Evolutionary conservation across 2,888 invertebrate species (phyloP), one percentile per base, ranked within the genome.

Genomic region (Stictocephala bisonia): DNA sequence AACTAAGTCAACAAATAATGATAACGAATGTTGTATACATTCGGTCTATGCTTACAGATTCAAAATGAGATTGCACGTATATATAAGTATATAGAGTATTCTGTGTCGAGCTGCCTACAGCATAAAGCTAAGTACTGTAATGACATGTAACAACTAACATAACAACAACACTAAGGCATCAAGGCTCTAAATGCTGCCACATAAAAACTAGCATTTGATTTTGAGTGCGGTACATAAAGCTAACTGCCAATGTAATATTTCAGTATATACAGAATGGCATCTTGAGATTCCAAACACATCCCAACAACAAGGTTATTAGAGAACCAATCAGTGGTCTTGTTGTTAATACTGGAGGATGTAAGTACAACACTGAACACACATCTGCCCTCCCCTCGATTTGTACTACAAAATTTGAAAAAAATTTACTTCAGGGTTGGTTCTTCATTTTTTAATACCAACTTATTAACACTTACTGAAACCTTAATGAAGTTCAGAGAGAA

Each of bases 151-250:
- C 60, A 40, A 29, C 22, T 40, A 40, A 29, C 22, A 35, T 60
- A 60, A 40, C 40, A 60, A 44, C 31, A 29, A 60, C 60, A 15
- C 64, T 64, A 64, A 22, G 27, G 41, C 44, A 40, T 64, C 41
- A 60, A 60, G 24, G 44, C 64, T 64, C 64, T 64, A 64, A 64
- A 64, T 64, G 64, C 64, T 64, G 64, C 64, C 64, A 64, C 40
- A 64, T n/a, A 20, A 44, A n/a, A 44, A 20, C 64, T 64, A 64
- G 4, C 3, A 27, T 64, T 64, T 64, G 64, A 64, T 64, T 64
- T 64, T 64, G 44, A 26, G 44, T 24, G n/a, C n/a, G n/a, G n/a
- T 40, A 41, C 20, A 64, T 64, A 64, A 64, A 64, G 64, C 64
- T 64, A 64, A 40, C 4, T 44, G 44, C 44, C 44, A 44, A 15